A percentile compares a stretch with the other conserved stretches of the same genome.
These are phyloP conservation scores for Plectropomus leopardus DNA, from an alignment of 2,113 vertebrate species.

Conservation along the genomic window DNA sequence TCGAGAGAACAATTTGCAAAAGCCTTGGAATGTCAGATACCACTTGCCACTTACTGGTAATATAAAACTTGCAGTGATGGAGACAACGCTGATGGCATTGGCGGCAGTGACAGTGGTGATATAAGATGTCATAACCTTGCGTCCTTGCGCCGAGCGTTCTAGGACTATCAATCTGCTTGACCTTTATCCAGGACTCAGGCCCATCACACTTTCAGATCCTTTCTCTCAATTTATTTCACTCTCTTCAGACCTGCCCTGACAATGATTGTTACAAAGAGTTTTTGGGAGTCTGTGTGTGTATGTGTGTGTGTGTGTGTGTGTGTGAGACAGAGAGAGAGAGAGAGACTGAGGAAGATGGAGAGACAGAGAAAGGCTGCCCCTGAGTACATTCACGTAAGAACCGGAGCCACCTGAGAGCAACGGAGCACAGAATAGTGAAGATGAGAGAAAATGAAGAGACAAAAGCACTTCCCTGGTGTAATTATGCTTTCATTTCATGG, in stretches of 20 bases:
- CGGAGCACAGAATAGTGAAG: conserved; percentile 70
- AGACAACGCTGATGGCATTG: conserved; percentile 62
- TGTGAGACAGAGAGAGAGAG: not conserved
- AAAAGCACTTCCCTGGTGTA: conserved; percentile 80
- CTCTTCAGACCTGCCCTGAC: conserved; percentile 56
- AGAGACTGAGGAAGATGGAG: conserved; percentile 32
- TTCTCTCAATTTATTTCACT: conserved; percentile 50
- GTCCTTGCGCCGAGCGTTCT: conserved; percentile 61
- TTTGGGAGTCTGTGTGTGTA: conserved; percentile 22
- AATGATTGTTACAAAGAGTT: conserved; percentile 61
- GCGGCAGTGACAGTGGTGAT: conserved; percentile 61
- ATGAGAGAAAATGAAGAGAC: conserved; percentile 82
- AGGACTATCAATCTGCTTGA: conserved; percentile 70
- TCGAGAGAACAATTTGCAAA: conserved; percentile 69
- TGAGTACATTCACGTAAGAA: conserved; percentile 60
- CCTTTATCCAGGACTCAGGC: conserved; percentile 63
- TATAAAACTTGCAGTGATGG: conserved; percentile 63
- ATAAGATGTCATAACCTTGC: conserved; percentile 73
- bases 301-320: conserved; percentile 35
- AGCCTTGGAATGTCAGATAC: conserved; percentile 72
- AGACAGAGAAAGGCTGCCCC: conserved; percentile 34
- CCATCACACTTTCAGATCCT: conserved; percentile 50
- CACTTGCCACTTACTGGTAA: conserved; percentile 67
- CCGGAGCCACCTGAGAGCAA: conserved; percentile 71
- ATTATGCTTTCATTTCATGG: conserved; percentile 84